These are phyloP conservation scores for Thryonomys swinderianus DNA, from an alignment of 2,113 vertebrate species.

Conservation along the genomic window DNA sequence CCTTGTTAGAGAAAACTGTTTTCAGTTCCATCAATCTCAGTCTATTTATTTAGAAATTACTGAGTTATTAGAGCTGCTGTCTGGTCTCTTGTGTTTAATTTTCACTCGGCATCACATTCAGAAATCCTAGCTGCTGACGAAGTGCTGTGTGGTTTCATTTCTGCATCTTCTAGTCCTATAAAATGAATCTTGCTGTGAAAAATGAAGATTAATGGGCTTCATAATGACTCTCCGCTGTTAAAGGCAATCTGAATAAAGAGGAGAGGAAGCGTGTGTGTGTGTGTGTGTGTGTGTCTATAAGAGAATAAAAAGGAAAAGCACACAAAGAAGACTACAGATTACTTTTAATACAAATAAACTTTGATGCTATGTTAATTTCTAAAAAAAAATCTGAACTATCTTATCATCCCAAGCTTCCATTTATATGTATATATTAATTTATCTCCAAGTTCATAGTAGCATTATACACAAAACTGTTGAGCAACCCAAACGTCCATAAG, in stretches of 20 bases:
- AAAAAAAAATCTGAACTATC: constrained; percentile 4
- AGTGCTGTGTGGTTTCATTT: constrained; percentile 80
- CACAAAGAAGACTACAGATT: not conserved
- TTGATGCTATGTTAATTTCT: not conserved
- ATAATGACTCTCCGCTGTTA: constrained; percentile 86
- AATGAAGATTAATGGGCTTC: constrained; percentile 90
- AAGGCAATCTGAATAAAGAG: constrained; percentile 84
- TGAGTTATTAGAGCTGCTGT: constrained; percentile 84
- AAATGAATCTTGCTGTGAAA: constrained; percentile 88
- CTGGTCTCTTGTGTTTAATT: constrained; percentile 87
- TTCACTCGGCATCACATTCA: constrained; percentile 85
- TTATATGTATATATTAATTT: not conserved
- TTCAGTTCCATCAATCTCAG: constrained; percentile 84
- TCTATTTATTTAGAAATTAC: constrained; percentile 88
- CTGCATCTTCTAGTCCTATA: constrained; percentile 82
- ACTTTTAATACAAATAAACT: constrained; percentile 44
- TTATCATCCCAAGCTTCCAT: not conserved
- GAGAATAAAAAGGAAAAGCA: not conserved
- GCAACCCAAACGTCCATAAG: not conserved
- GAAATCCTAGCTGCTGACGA: constrained; percentile 83
- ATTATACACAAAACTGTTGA: not conserved
- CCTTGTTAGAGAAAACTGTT: constrained; percentile 81
- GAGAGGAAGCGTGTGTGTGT: not conserved
- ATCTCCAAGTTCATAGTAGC: not conserved
- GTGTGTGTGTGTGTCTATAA: not conserved